Base-by-base conservation (phyloP, 1,140 invertebrate species). In the Rhopalosiphum maidis region DNA sequence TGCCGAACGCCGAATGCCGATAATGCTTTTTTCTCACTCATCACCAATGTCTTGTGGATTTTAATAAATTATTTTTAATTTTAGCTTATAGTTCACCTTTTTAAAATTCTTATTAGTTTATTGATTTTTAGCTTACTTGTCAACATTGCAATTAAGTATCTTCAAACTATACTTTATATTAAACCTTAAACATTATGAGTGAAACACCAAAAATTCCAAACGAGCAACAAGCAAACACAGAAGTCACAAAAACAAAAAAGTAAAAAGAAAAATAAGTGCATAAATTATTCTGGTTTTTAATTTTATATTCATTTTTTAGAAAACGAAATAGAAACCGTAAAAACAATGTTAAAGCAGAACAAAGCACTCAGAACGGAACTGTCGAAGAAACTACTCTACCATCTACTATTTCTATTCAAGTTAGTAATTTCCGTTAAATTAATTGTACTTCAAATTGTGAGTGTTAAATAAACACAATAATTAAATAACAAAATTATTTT, bases 241-340 rank as follows among this genome's bases (percentile, higher is more conserved):
- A 93, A 54, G 48, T 37, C 15, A 51, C 21, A 1, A 51, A 85
- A 48, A 85, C 91, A 0, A 93, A 93, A 85, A 93, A 93, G 91
- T 93, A 54, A 41, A 23, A 37, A 7, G 54, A 21, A 21, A 1
- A 0, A 46, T 15, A 90, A 25, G 23, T 48, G 15, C 6, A 4
- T 68, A 30, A 46, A 22, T 48, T 11, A 35, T 23, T 35, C 18
- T 2, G n/a, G 60, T 77, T 68, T 83, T 91, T 43, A 48, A 82
- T 3, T 35, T 18, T 37, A 5, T 22, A 35, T 35, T 23, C 1
- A n/a, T 35, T n/a, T 91, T 82, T 4, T 43, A 93, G 91, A 85
- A 93, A 93, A 51, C 68, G 91, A 15, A 93, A 93, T 55, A 93
- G 35, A 37, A 93, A 86, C 18, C 68, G 91, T 54, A 93, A 93